Conservation (phyloP, 1,140 invertebrate genomes). For the Sinonovacula constricta region DNA sequence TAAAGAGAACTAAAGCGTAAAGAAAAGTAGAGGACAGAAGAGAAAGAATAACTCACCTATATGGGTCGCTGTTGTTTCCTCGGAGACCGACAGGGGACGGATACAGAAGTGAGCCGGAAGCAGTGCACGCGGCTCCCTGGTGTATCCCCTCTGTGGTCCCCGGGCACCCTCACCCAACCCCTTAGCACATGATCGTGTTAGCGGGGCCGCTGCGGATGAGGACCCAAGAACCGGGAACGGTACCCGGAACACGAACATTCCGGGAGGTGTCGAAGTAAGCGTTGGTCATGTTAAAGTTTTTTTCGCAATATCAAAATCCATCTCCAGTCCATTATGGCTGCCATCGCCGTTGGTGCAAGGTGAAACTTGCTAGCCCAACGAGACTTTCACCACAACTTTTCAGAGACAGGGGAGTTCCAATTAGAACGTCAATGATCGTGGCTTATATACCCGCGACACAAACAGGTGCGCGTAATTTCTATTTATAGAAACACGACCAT, state of each 20-base stretch:
- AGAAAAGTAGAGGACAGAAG: too few species aligned
- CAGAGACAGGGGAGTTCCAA: constrained; percentile 33
- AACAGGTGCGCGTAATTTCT: too few species aligned
- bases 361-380: constrained; percentile 37
- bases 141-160: constrained; percentile 42
- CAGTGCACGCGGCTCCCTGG: constrained; percentile 20
- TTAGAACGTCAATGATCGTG: too few species aligned
- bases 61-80: too few species aligned
- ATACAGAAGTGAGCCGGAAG: too few species aligned
- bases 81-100: too few species aligned
- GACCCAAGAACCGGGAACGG: constrained; percentile 50
- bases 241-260: constrained; percentile 50
- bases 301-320: constrained; percentile 45
- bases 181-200: constrained; percentile 11
- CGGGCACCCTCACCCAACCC: constrained; percentile 24
- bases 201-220: constrained; percentile 43
- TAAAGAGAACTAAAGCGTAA: too few species aligned
- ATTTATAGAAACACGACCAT: too few species aligned
- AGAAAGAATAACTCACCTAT: too few species aligned
- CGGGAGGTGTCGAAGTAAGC: constrained; percentile 51
- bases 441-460: too few species aligned
- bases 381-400: constrained; percentile 26
- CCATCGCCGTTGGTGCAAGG: constrained; percentile 7
- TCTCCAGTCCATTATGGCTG: constrained; percentile 45
- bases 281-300: constrained; percentile 7